phyloP scores from a whole-genome alignment of 1,140 invertebrate species.

The Scaptodrosophila lebanonensis region DNA sequence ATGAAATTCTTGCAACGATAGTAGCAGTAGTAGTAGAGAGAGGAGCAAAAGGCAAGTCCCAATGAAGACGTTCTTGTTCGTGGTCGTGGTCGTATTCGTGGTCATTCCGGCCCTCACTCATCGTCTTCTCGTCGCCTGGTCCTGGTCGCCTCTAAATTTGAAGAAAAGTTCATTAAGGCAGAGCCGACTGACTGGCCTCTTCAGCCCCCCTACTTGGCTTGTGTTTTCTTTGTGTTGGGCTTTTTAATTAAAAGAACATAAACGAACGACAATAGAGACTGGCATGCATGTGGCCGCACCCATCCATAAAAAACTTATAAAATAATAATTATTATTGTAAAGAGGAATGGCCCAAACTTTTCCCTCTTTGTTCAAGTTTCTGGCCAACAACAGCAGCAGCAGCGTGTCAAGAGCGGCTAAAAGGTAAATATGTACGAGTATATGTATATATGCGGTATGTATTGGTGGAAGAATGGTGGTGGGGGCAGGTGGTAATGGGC shows the following conservation, averaged over 20 bases:
- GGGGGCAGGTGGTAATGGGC: too few relatives aligned
- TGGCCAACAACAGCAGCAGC: too few relatives aligned
- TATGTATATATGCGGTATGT: too few relatives aligned
- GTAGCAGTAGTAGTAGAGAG: too few relatives aligned
- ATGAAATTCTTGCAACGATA: conserved; percentile 45
- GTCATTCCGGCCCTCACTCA: conserved; percentile 25
- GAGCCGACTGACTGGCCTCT: conserved; percentile 19
- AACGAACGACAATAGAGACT: conserved; percentile 25
- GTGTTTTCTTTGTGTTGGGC: conserved; percentile 51
- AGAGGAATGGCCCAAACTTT: too few relatives aligned
- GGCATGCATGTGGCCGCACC: background rate
- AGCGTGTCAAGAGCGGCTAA: too few relatives aligned
- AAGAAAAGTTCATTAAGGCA: conserved; percentile 53
- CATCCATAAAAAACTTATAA: conserved; percentile 3
- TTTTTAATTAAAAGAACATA: conserved; percentile 57
- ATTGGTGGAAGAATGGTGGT: too few relatives aligned
- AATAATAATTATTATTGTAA: too few relatives aligned
- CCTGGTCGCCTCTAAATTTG: conserved; percentile 47
- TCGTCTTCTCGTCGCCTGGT: background rate
- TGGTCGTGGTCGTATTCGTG: conserved; percentile 4
- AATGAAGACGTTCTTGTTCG: conserved; percentile 39
- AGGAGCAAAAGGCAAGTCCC: conserved; percentile 42
- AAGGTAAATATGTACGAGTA: too few relatives aligned
- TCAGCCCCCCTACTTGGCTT: background rate
- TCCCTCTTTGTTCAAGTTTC: too few relatives aligned